Evolutionary conservation across 1,140 invertebrate species (phyloP).

Genomic region (Drosophila truncata): DNA sequence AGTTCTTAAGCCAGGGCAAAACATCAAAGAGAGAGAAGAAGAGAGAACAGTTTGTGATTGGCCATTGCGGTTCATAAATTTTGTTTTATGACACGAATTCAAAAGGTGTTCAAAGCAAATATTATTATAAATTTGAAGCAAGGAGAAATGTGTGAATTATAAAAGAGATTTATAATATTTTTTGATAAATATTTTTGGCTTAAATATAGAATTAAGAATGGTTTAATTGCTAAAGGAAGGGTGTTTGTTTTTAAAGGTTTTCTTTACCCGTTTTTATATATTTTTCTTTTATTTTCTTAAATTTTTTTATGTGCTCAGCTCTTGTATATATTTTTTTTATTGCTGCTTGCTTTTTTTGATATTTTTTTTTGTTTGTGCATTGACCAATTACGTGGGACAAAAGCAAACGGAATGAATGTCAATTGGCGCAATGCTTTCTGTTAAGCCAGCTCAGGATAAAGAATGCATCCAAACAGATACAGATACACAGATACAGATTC

Average conservation of each 20-base stretch:
- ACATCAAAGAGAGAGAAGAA: conserved; percentile 22
- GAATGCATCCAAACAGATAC: conserved; percentile 38
- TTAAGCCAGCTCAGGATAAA: conserved; percentile 25
- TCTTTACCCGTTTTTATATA: not conserved
- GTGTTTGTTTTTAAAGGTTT: not conserved
- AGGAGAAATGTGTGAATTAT: not conserved
- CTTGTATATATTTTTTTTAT: not conserved
- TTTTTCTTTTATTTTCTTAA: not conserved
- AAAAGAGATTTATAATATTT: not conserved
- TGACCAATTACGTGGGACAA: conserved; percentile 55
- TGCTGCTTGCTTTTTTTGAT: not conserved
- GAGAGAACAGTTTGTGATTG: not conserved
- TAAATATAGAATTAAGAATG: no score
- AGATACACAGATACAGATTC: conserved; percentile 9
- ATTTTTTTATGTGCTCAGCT: not conserved
- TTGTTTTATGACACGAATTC: not conserved
- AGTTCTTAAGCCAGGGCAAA: not conserved
- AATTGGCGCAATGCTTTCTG: conserved; percentile 42
- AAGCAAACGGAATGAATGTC: conserved; percentile 56
- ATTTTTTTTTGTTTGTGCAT: conserved; percentile 16
- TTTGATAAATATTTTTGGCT: not conserved
- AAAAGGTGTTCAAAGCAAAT: not conserved
- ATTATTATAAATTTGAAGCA: no score
- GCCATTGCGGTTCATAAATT: not conserved
- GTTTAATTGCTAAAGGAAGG: not conserved